Conservation (phyloP, 2,797 vertebrate genomes). For the Spinus pinus region DNA sequence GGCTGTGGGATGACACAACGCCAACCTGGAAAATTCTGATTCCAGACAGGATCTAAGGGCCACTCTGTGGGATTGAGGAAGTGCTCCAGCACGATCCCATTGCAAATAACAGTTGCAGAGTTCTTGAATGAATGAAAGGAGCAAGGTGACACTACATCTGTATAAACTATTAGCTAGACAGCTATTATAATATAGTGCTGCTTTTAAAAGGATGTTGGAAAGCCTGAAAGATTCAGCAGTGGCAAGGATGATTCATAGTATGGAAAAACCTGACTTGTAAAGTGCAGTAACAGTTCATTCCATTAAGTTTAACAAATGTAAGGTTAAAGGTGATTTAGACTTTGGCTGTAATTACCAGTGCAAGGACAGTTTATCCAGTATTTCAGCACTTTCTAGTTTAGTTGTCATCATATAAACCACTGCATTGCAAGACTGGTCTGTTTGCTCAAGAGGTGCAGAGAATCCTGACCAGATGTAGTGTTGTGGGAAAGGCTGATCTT, state of each 20-base stretch:
- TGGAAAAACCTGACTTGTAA: not conserved
- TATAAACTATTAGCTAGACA: not conserved
- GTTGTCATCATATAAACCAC: not conserved
- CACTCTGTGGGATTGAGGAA: not conserved
- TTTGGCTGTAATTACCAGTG: not conserved
- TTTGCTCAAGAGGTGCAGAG: not conserved
- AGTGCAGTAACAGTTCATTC: not conserved
- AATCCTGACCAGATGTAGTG: not conserved
- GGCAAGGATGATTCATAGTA: not conserved
- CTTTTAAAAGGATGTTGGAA: conserved; percentile 6
- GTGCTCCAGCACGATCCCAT: not conserved
- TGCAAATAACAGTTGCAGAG: not conserved
- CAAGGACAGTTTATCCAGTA: not conserved
- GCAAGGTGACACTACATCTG: not conserved
- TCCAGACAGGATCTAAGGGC: not conserved
- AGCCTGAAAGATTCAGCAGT: not conserved
- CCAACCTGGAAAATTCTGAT: not conserved
- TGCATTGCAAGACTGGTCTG: not conserved
- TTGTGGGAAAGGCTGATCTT: not conserved
- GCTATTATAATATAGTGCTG: not conserved
- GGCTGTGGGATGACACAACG: not conserved
- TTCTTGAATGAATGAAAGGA: not conserved
- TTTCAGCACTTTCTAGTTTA: not conserved
- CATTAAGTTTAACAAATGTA: not conserved
- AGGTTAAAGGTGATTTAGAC: not conserved